Evolutionary conservation across 2,113 vertebrate species (phyloP), one percentile per base, ranked within the genome.

Genomic region (Atherinomorus stipes): DNA sequence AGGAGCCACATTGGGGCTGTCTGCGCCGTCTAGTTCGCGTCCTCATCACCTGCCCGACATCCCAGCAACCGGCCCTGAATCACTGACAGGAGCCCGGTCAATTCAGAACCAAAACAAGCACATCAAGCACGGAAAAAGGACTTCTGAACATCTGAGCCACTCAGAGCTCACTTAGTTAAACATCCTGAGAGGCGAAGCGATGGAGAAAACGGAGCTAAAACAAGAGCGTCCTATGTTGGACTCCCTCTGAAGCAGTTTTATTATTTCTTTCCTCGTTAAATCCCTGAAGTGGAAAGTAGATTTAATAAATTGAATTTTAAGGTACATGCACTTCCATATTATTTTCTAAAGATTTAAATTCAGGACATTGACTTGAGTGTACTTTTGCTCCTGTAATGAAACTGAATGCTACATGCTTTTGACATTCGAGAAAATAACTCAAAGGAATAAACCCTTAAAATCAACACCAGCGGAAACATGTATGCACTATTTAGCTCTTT

Each of bases 1-100:
- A 89, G 91, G 74, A 94, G 91, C 91, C 91, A 91, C 92, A 83
- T 92, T 66, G 83, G 88, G 84, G 68, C 80, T 85, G 89, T 93
- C 85, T 81, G 70, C 57, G 21, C 86, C 76, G 80, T 84, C 84
- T 76, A 40, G 78, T 75, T 34, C 59, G 64, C 77, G 44, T 86
- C 87, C 81, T 69, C 84, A 31, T 71, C 38, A 26, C 71, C 78
- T 51, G 64, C 42, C 51, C 58, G 15, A 62, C 71, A 51, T 65
- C 86, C 82, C 70, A 37, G 79, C 81, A 73, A 80, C 76, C 56
- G 10, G 64, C 56, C 23, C 68, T 12, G 62, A 59, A 64, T 76
- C 82, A 31, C 51, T 1, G 25, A 57, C 71, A 51, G 70, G 42
- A 66, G 64, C 62, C 4, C 42, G 50, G 57, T 63, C 63, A 4